These are phyloP conservation scores for Portevinia maculata DNA, from an alignment of 2,888 invertebrate species.

Conservation along the genomic window DNA sequence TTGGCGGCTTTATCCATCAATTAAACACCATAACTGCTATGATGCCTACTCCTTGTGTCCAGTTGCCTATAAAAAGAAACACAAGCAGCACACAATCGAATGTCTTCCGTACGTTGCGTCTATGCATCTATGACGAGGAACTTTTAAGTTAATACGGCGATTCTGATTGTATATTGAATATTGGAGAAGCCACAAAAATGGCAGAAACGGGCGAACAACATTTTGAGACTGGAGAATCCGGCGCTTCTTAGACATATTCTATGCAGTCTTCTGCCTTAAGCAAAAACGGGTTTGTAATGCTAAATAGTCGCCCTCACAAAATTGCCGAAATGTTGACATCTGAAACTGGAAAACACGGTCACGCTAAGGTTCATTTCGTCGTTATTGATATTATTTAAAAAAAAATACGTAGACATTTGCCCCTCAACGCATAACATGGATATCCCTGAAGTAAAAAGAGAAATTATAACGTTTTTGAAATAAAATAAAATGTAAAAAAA, in stretches of 20 bases:
- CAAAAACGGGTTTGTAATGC: constrained; percentile 99
- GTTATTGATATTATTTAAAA: constrained; percentile 96
- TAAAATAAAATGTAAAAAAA: no score
- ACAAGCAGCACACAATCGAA: no score
- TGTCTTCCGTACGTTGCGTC: no score
- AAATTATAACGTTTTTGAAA: no score
- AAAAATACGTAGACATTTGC: constrained; percentile 98
- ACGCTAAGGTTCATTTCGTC: constrained; percentile 99
- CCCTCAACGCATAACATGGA: constrained; percentile 99
- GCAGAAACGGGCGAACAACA: constrained; percentile 96
- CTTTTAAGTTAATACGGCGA: no score
- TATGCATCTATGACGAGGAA: no score
- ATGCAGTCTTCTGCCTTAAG: constrained; percentile 99
- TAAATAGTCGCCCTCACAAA: constrained; percentile 99
- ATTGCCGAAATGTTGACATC: constrained; percentile 99
- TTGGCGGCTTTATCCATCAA: no score
- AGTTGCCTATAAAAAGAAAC: no score
- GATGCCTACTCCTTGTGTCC: no score
- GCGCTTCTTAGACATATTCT: constrained; percentile 97
- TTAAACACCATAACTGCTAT: no score
- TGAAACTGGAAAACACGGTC: constrained; percentile 99
- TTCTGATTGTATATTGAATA: no score
- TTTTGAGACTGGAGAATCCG: constrained; percentile 96
- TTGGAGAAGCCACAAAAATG: constrained; percentile 84
- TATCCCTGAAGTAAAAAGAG: constrained; percentile 98